phyloP scores from a whole-genome alignment of 1,140 invertebrate genomes.

The Ips nitidus region DNA sequence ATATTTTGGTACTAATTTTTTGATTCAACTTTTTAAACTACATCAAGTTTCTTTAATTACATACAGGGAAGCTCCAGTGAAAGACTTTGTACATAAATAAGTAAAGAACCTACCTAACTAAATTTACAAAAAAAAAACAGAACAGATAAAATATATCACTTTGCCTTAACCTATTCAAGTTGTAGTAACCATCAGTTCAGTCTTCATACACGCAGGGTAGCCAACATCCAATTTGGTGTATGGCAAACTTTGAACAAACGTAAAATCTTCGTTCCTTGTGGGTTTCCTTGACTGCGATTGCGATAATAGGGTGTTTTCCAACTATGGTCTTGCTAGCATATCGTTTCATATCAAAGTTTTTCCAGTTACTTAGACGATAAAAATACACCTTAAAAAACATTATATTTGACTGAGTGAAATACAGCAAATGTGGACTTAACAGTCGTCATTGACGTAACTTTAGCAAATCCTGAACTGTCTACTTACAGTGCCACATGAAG shows the following conservation, averaged over 20 bases:
- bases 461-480: neutral
- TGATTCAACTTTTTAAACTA: no score
- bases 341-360: constrained; percentile 43
- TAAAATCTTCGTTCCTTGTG: constrained; percentile 44
- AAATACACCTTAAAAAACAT: constrained; percentile 45
- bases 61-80: no score
- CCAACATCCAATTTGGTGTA: constrained; percentile 44
- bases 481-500: constrained; percentile 46
- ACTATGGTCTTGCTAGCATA: constrained; percentile 44
- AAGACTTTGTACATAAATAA: no score
- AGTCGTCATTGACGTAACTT: no score
- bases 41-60: no score
- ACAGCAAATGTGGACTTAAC: neutral
- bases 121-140: no score
- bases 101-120: no score
- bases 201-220: neutral
- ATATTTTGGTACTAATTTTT: no score
- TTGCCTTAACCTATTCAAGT: no score
- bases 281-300: constrained; percentile 44
- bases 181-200: neutral
- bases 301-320: constrained; percentile 46
- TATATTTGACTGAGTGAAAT: neutral
- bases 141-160: no score
- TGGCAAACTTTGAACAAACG: constrained; percentile 45
- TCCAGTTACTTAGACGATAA: constrained; percentile 46